These are phyloP conservation scores for Arctia plantaginis DNA, from an alignment of 2,888 invertebrate genomes.

Conservation along the genomic window DNA sequence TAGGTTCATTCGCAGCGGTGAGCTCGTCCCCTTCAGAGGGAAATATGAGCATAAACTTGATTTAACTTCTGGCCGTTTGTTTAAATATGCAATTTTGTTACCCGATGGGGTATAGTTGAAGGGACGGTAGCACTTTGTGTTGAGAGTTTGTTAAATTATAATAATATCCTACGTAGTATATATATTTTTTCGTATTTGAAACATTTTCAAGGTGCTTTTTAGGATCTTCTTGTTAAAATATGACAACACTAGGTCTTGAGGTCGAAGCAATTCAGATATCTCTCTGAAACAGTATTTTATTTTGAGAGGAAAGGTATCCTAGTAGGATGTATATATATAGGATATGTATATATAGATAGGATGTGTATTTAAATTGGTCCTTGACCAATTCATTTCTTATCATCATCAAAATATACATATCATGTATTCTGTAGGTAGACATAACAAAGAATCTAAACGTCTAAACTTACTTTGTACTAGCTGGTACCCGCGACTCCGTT, in stretches of 20 bases:
- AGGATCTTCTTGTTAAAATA: not conserved
- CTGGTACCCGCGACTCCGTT: too few relatives aligned
- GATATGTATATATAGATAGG: too few relatives aligned
- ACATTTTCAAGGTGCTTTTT: not conserved
- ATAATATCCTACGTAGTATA: not conserved
- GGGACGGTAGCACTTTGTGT: not conserved
- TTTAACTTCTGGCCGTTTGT: conserved; percentile 19
- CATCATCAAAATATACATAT: too few relatives aligned
- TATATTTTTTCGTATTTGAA: not conserved
- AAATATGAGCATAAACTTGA: conserved; percentile 25
- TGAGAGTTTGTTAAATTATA: not conserved
- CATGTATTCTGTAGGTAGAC: too few relatives aligned
- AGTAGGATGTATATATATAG: too few relatives aligned
- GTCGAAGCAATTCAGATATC: not conserved
- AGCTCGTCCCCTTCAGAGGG: conserved; percentile 20
- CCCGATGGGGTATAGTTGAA: conserved; percentile 8
- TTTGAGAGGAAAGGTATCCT: too few relatives aligned
- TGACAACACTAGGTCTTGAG: not conserved
- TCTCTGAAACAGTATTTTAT: too few relatives aligned
- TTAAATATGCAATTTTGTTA: conserved; percentile 25
- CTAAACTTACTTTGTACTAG: too few relatives aligned
- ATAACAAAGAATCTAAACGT: too few relatives aligned
- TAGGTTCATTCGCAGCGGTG: conserved; percentile 15
- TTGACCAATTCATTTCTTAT: too few relatives aligned
- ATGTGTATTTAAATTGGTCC: too few relatives aligned